Conservation (phyloP, 2,113 vertebrate species). For the Chionomys nivalis region DNA sequence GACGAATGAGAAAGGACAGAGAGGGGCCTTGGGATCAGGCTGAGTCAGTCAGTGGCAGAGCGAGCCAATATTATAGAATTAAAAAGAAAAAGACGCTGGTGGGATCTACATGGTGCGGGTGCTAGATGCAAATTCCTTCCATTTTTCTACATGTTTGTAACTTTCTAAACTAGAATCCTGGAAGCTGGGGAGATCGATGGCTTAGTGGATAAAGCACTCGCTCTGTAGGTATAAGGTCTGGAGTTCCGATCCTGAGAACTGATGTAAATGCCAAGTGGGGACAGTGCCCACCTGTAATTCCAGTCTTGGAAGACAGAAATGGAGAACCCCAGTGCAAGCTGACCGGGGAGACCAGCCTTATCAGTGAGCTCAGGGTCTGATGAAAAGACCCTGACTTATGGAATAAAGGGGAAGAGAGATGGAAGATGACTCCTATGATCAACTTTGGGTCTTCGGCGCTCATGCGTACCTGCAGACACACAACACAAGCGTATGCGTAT, state of each 20-base stretch:
- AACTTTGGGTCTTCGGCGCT: not conserved
- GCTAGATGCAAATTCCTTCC: not conserved
- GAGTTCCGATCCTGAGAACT: no score
- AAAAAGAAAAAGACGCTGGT: not conserved
- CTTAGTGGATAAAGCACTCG: not conserved
- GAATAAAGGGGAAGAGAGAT: not conserved
- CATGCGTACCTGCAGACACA: no score
- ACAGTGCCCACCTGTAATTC: not conserved
- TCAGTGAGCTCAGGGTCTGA: not conserved
- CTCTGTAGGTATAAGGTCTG: not conserved
- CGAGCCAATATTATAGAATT: not conserved
- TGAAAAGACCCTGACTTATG: not conserved
- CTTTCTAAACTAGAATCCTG: not conserved
- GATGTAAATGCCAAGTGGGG: not conserved
- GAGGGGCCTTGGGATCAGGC: not conserved
- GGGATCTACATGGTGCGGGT: fast-evolving
- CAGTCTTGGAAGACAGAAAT: not conserved
- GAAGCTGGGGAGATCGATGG: not conserved
- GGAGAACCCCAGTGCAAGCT: not conserved
- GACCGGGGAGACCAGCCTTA: not conserved
- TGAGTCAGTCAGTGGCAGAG: fast-evolving
- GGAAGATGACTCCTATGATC: not conserved
- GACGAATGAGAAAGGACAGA: not conserved
- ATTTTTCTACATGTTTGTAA: not conserved
- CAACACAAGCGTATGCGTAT: no score